These are phyloP conservation scores for Phortica variegata DNA, from an alignment of 1,140 invertebrate genomes.

Conservation along the genomic window DNA sequence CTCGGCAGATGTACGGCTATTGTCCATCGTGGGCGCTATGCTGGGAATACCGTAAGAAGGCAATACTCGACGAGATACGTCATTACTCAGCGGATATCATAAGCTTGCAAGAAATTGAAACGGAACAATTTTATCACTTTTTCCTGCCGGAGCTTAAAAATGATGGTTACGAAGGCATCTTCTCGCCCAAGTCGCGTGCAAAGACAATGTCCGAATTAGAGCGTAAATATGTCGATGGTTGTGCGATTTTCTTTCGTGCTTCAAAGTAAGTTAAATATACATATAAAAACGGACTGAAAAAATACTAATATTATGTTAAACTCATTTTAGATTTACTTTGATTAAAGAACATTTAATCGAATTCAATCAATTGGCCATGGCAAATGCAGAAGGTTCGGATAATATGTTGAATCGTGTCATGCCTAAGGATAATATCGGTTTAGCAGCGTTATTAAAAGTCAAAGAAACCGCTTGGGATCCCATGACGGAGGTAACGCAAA, in stretches of 20 bases:
- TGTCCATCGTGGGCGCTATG: slow-evolving; percentile 96
- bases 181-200: slow-evolving; percentile 96
- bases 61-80: slow-evolving; percentile 95
- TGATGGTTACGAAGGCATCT: slow-evolving; percentile 97
- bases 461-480: slow-evolving; percentile 93
- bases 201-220: slow-evolving; percentile 98
- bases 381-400: slow-evolving; percentile 95
- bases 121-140: slow-evolving; percentile 97
- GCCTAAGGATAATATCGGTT: slow-evolving; percentile 99
- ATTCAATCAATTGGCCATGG: slow-evolving; percentile 98
- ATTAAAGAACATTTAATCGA: slow-evolving; percentile 95
- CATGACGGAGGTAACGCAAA: slow-evolving; percentile 71
- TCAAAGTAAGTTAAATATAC: slow-evolving; percentile 72
- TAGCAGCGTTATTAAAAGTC: slow-evolving; percentile 91
- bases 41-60: slow-evolving; percentile 97
- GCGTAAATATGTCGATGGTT: slow-evolving; percentile 97
- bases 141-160: slow-evolving; percentile 92
- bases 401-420: slow-evolving; percentile 99
- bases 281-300: not conserved
- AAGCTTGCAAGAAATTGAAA: slow-evolving; percentile 97
- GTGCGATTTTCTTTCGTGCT: slow-evolving; percentile 95
- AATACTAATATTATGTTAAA: not conserved
- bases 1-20: slow-evolving; percentile 95
- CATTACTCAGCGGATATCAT: slow-evolving; percentile 98
- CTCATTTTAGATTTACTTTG: slow-evolving; percentile 76